Percentiles rank a stretch among this genome's conserved stretches.
phyloP scores from a whole-genome alignment of 1,140 invertebrate genomes.

The Mylabris phalerata region DNA sequence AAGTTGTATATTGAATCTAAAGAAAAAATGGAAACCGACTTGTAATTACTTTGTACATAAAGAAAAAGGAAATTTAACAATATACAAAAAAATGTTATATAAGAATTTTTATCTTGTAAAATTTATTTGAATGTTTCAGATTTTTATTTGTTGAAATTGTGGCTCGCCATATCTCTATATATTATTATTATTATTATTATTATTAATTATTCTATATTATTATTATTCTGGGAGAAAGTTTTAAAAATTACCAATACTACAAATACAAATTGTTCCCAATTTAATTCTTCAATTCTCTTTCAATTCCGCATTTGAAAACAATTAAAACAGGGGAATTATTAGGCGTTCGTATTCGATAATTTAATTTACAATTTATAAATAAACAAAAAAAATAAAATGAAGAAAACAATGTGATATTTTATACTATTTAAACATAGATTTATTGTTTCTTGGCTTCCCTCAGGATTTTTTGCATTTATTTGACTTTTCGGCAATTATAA shows the following conservation, averaged over 20 bases:
- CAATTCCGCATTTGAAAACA: too few relatives aligned
- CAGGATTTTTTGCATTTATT: slow-evolving; percentile 34
- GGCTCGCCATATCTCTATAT: slow-evolving; percentile 8
- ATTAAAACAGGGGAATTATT: slow-evolving; percentile 14
- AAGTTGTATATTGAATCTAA: slow-evolving; percentile 30
- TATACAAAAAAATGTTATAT: slow-evolving; percentile 27
- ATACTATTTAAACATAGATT: slow-evolving; percentile 39
- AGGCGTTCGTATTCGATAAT: slow-evolving; percentile 34
- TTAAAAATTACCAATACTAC: too few relatives aligned
- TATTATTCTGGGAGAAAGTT: too few relatives aligned
- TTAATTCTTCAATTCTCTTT: too few relatives aligned
- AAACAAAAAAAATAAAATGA: slow-evolving; percentile 27
- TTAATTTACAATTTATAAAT: slow-evolving; percentile 28
- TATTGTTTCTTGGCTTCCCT: slow-evolving; percentile 34
- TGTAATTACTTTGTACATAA: slow-evolving; percentile 38
- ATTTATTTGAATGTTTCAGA: slow-evolving; percentile 17
- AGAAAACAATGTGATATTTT: slow-evolving; percentile 43
- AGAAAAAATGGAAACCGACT: slow-evolving; percentile 2
- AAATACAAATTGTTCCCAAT: too few relatives aligned
- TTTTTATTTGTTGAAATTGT: slow-evolving; percentile 16
- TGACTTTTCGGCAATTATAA: too few relatives aligned
- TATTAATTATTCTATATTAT: too few relatives aligned
- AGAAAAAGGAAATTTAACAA: too few relatives aligned
- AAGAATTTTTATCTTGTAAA: slow-evolving; percentile 25
- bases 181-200: too few relatives aligned